Base-by-base conservation (phyloP, 1,140 invertebrate genomes). In the Drosophila subpulchrella region DNA sequence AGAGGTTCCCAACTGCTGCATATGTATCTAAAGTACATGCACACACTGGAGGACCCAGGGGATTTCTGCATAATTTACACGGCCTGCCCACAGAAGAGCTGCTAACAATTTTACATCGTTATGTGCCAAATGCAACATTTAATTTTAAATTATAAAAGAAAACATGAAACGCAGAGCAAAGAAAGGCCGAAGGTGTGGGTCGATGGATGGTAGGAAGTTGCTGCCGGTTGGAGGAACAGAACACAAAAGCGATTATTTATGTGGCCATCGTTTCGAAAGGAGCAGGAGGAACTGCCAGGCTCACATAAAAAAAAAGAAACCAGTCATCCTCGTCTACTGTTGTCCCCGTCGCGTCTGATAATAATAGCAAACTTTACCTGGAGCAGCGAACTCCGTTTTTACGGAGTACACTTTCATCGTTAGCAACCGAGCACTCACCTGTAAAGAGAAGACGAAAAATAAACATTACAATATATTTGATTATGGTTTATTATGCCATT, bases 381-480 rank as follows among this genome's bases (percentile, higher is more conserved):
- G 34, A 42, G 47, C 41, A 46, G 65, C 46, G 48, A 53, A 62
- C 54, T 86, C 61, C 55, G 66, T 73, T 79, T 82, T 72, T 63
- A 88, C 78, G 65, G 66, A 79, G 81, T 82, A 74, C 62, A 51
- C 60, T 65, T 59, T 71, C 27, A 58, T 55, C 67, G 78, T 74
- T 57, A 66, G 56, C 51, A 67, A 46, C 34, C 11, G 30, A 47
- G 62, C 65, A 86, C 83, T 86, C 71, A 86, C 84, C 83, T 89
- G 83, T 51, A 88, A 88, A 79, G 72, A 84, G 65, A 74, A 59
- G 55, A 71, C 38, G 63, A 77, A 77, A 78, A 89, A 88, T 51
- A 88, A 88, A 83, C 83, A 88, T 88, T 88, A 88, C 63, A 88
- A 89, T 80, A 83, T 88, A 86, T 86, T 88, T 88, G 83, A 89